These are phyloP conservation scores for Etia nguti DNA, from an alignment of 2,113 vertebrate genomes.

Conservation along the genomic window DNA sequence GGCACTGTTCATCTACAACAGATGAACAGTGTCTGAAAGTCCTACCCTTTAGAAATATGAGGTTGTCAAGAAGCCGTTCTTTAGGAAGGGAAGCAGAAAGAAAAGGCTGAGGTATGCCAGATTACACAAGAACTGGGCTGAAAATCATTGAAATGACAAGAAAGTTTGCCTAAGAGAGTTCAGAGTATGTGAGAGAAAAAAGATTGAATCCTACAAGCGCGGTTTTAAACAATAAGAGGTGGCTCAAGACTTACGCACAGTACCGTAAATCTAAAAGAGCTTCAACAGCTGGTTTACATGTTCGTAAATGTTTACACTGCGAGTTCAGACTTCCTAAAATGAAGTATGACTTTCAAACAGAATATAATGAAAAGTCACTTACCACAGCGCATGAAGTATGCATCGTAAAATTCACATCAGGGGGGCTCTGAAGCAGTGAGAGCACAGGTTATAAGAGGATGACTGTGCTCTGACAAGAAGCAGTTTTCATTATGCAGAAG, in stretches of 20 bases:
- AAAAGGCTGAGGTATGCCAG: background rate
- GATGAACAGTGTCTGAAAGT: background rate
- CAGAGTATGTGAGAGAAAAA: background rate
- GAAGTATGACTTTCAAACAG: background rate
- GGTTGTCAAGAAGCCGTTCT: background rate
- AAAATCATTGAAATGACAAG: background rate
- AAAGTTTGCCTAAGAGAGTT: background rate
- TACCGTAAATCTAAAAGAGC: background rate
- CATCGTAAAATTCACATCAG: background rate
- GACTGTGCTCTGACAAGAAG: background rate
- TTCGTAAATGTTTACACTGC: background rate
- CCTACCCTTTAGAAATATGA: background rate
- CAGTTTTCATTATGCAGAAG: slow-evolving; percentile 23
- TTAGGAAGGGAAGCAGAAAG: background rate
- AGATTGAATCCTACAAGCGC: background rate
- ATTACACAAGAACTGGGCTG: background rate
- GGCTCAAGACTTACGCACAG: background rate
- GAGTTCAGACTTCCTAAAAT: background rate
- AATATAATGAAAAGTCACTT: slow-evolving; percentile 2
- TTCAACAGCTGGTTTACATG: background rate
- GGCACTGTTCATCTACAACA: too few species aligned
- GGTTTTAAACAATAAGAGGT: background rate
- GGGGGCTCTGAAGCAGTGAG: background rate
- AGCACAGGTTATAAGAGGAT: background rate
- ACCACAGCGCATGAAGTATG: background rate